These are phyloP conservation scores for Harlomillsia oculata DNA, from an alignment of 1,140 invertebrate genomes.

Conservation along the genomic window DNA sequence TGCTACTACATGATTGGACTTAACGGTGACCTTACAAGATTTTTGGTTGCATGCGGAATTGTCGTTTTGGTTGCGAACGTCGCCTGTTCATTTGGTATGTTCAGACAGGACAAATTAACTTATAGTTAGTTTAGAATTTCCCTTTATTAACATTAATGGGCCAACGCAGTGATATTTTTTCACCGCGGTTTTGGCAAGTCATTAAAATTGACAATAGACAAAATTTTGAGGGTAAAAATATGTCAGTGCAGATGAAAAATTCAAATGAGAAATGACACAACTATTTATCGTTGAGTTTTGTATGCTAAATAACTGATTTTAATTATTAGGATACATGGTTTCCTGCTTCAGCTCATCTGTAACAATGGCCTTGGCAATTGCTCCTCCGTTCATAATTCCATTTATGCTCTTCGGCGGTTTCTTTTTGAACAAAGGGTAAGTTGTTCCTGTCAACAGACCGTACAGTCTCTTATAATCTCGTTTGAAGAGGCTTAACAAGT, in stretches of 20 bases:
- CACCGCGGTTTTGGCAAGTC: too few species aligned
- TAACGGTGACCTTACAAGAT: constrained; percentile 58
- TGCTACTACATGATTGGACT: constrained; percentile 81
- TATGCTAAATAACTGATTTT: too few species aligned
- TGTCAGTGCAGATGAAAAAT: too few species aligned
- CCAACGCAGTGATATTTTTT: too few species aligned
- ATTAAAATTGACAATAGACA: too few species aligned
- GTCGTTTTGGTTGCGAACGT: constrained; percentile 78
- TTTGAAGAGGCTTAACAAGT: too few species aligned
- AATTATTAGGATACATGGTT: constrained; percentile 18
- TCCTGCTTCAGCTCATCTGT: background rate
- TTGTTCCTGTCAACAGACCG: too few species aligned
- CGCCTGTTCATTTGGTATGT: constrained; percentile 77
- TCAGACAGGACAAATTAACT: background rate
- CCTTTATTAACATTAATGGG: too few species aligned
- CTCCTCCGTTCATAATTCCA: constrained; percentile 46
- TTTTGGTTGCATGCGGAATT: constrained; percentile 62
- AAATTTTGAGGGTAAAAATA: too few species aligned
- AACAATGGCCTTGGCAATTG: constrained; percentile 34
- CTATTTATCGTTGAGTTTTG: too few species aligned
- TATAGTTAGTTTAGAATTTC: background rate
- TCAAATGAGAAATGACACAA: too few species aligned
- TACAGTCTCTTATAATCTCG: too few species aligned
- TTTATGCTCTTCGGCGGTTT: constrained; percentile 92
- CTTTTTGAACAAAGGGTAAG: constrained; percentile 81